Percentiles rank a stretch among this genome's conserved stretches.
Conservation (phyloP, 2,113 vertebrate species). For the Petromus typicus region DNA sequence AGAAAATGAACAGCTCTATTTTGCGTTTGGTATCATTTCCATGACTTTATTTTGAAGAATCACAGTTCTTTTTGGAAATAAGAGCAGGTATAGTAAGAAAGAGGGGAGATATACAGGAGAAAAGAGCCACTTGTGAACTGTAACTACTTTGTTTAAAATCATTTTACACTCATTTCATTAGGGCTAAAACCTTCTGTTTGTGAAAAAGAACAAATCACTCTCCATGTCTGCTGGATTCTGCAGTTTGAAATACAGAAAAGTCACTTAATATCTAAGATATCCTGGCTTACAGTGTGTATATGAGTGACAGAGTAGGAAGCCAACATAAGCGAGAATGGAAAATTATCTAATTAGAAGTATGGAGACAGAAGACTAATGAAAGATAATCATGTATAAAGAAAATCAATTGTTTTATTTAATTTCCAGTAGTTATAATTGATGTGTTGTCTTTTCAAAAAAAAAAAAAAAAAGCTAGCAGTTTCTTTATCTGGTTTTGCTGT, state of each 20-base stretch:
- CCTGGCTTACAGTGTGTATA: neutral
- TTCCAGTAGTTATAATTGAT: constrained; percentile 58
- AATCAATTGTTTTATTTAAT: constrained; percentile 32
- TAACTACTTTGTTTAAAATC: neutral
- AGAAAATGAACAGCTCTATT: neutral
- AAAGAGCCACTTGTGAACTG: neutral
- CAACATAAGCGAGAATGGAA: neutral
- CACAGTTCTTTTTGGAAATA: neutral
- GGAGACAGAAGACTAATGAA: neutral
- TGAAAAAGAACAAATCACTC: neutral
- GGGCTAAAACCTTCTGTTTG: neutral
- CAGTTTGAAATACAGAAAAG: neutral
- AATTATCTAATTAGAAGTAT: neutral
- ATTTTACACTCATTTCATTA: neutral
- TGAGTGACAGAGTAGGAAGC: neutral
- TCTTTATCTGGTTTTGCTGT: neutral
- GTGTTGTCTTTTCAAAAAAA: constrained; percentile 52
- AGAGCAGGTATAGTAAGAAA: neutral
- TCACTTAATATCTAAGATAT: neutral
- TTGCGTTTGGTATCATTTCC: neutral
- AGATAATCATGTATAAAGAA: neutral
- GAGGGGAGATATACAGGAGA: neutral
- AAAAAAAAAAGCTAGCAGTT: constrained; percentile 17
- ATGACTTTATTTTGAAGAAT: constrained; percentile 38
- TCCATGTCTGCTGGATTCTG: neutral